Evolutionary conservation across 2,888 invertebrate genomes (phyloP), one percentile per base, ranked within the genome.

Genomic region (Leptopilina myrica): DNA sequence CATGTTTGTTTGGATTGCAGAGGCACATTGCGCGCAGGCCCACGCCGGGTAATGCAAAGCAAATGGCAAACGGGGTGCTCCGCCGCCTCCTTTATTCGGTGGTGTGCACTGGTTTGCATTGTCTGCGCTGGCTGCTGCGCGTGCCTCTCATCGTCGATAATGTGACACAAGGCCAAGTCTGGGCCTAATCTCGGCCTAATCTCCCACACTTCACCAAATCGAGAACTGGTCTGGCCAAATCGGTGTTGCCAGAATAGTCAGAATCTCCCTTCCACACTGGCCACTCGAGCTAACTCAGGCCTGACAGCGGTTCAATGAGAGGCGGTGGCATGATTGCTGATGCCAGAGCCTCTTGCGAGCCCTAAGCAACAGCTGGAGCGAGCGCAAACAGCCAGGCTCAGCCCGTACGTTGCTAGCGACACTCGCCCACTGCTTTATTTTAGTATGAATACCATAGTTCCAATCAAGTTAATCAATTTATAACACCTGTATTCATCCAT

Each of bases 11-110:
- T 91, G 90, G 88, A 91, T 92, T 92, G 89, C 91, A 92, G 91
- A 92, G 91, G 91, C 91, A 92, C 91, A 91, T 91, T 91, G 91
- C 91, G 91, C 91, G 91, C 91, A 91, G 91, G 90, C 90, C 91
- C 89, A 90, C 88, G 91, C 90, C 90, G 91, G 91, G 90, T 91
- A 92, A 91, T 92, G 91, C 91, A 92, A 91, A 91, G 90, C 90
- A 87, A 83, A 84, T 87, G 89, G 90, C 90, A 86, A 83, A 83
- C 86, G 88, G 88, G 89, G 90, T 88, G 89, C 89, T 88, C 88
- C 88, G 90, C 90, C 90, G 90, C 89, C 90, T 86, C 85, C 85
- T 87, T 88, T 87, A 85, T 90, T 90, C 88, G 90, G 90, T 89
- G 91, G 5, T 1, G 89, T 88, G 88, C 89, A 89, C 89, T 89